Base-by-base conservation (phyloP, 1,140 invertebrate species). In the Halesus radiatus region DNA sequence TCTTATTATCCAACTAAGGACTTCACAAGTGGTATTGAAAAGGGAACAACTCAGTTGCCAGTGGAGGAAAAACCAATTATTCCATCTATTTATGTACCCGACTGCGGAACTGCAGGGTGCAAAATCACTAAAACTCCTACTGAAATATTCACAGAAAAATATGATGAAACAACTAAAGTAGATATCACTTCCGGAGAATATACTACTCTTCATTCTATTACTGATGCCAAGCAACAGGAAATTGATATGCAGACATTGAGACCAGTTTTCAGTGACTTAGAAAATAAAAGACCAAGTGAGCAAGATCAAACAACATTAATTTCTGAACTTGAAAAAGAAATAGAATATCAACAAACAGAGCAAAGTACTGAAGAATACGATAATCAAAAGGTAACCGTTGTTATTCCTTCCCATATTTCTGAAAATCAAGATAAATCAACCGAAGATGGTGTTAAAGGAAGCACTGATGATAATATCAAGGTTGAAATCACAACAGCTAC, bases 61-160 rank as follows among this genome's bases (percentile, higher is more conserved):
- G 79, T 80, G 60, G 80, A 84, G 72, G 85, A 85, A 79, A 64
- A 84, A 78, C 76, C 85, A 60, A 85, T 84, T 54, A 76, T 81
- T 74, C 84, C 84, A 53, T 76, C 84, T 78, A 85, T 82, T 60
- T 82, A 83, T 76, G 6, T 79, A 22, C 79, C 78, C 66, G 66
- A 82, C 72, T 68, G 79, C 23, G 60, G 75, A 83, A 74, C 76
- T 54, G 50, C 60, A 50, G 82, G 74, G 37, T 83, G 82, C 53
- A 74, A 74, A 54, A 54, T 74, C 13, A 74, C 78, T 66, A 22
- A 73, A 53, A 72, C 80, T 62, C 22, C 10, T n/a, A 78, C 45
- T 56, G 64, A 75, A 83, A 60, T 50, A 56, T 72, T 74, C 82
- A 54, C 66, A 50, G 66, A 70, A 52, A 20, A 52, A 18, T 18